Conservation (phyloP, 2,113 vertebrate genomes). For the Heteronetta atricapilla region DNA sequence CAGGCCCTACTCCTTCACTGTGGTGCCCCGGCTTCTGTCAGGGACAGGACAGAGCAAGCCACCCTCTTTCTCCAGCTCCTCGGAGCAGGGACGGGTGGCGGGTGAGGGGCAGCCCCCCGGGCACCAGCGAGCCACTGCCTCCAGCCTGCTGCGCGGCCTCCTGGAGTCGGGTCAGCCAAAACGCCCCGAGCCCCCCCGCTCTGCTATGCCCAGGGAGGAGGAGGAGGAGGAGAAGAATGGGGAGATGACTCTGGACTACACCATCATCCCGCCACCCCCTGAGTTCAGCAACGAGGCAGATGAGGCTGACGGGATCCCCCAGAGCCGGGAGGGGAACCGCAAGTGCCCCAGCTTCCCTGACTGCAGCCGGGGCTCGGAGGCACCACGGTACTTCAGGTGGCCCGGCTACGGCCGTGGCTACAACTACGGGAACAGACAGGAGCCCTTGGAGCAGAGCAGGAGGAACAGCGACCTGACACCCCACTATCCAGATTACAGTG, state of each 20-base stretch:
- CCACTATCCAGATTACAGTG: not conserved
- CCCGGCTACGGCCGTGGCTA: not conserved
- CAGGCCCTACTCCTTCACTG: slow-evolving; percentile 77
- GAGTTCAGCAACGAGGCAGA: slow-evolving; percentile 85
- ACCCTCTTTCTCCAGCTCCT: slow-evolving; percentile 44
- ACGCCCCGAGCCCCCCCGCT: not conserved
- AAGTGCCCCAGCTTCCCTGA: slow-evolving; percentile 37
- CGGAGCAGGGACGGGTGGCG: not conserved
- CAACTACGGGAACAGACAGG: not conserved
- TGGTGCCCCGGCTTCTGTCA: slow-evolving; percentile 62
- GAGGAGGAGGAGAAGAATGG: slow-evolving; percentile 23
- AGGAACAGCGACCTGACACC: not conserved
- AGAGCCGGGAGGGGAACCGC: not conserved
- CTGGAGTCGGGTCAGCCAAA: not conserved
- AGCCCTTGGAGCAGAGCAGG: not conserved
- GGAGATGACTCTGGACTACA: slow-evolving; percentile 55
- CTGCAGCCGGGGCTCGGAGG: not conserved
- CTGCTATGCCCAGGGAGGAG: not conserved
- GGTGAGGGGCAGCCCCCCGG: not conserved
- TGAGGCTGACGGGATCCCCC: not conserved
- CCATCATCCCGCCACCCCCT: slow-evolving; percentile 89
- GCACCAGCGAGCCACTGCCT: not conserved
- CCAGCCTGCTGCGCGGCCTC: slow-evolving; percentile 14
- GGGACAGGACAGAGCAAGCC: not conserved
- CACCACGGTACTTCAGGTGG: not conserved